Conservation (phyloP, 1,140 invertebrate species). For the Zaprionus taronus region DNA sequence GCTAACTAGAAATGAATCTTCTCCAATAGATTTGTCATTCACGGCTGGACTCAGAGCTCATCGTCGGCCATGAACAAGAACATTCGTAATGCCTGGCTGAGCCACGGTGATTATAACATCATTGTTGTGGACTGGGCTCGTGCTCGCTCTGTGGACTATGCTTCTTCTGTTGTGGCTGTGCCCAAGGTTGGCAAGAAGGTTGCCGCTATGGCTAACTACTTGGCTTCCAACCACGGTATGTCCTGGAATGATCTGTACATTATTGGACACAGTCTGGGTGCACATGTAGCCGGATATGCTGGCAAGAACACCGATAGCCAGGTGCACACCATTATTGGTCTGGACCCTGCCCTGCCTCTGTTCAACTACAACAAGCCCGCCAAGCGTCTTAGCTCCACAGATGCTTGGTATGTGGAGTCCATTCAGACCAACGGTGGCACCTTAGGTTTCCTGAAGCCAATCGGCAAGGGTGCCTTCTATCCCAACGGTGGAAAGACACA, state of each 20-base stretch:
- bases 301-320: slow-evolving; percentile 80
- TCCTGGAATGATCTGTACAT: slow-evolving; percentile 66
- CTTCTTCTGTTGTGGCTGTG: slow-evolving; percentile 83
- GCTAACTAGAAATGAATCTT: not conserved
- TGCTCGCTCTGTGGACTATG: slow-evolving; percentile 84
- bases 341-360: slow-evolving; percentile 85
- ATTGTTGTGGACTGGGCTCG: slow-evolving; percentile 88
- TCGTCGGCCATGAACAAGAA: slow-evolving; percentile 63
- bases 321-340: slow-evolving; percentile 78
- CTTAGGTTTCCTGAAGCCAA: slow-evolving; percentile 84
- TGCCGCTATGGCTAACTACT: slow-evolving; percentile 78
- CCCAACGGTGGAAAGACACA: slow-evolving; percentile 85
- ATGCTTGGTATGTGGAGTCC: slow-evolving; percentile 76
- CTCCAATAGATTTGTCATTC: slow-evolving; percentile 62
- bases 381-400: slow-evolving; percentile 83
- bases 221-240: slow-evolving; percentile 67
- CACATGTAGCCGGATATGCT: slow-evolving; percentile 85
- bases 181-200: slow-evolving; percentile 74
- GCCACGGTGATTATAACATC: slow-evolving; percentile 84
- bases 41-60: slow-evolving; percentile 75
- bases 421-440: slow-evolving; percentile 86
- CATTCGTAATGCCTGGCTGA: slow-evolving; percentile 85
- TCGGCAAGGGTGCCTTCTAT: slow-evolving; percentile 85
- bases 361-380: slow-evolving; percentile 70
- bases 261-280: slow-evolving; percentile 85